Percentiles rank a stretch among this genome's conserved stretches.
Evolutionary conservation across 2,113 vertebrate species (phyloP).

Genomic region (Psettodes erumei): DNA sequence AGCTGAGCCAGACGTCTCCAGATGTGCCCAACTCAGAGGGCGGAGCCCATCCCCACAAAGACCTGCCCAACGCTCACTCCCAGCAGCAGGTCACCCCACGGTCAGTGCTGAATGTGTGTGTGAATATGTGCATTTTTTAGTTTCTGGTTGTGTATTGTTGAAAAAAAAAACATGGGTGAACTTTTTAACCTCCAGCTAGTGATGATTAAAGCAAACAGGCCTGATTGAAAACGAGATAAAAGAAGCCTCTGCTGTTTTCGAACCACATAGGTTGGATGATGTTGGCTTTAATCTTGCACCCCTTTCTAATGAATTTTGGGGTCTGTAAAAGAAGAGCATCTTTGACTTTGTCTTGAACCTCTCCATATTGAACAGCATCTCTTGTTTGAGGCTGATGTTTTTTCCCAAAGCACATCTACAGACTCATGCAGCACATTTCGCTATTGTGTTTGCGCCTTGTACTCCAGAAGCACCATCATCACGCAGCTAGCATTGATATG

Average conservation of each 20-base stretch:
- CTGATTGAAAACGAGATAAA: not conserved
- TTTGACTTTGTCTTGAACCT: not conserved
- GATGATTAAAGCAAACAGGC: conserved; percentile 1
- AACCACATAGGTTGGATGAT: not conserved
- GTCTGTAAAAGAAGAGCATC: not conserved
- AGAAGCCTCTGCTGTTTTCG: conserved; percentile 1
- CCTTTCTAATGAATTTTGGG: conserved; percentile 13
- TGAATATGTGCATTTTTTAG: not conserved
- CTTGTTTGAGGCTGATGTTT: not conserved
- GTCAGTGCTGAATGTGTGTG: conserved; percentile 62
- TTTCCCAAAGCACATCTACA: not conserved
- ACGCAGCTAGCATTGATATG: not conserved
- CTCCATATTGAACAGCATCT: not conserved
- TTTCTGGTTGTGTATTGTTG: not conserved
- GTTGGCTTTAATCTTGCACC: conserved; percentile 7
- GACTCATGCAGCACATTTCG: not conserved
- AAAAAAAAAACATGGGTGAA: conserved; percentile 12
- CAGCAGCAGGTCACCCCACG: conserved; percentile 89
- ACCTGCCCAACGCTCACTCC: conserved; percentile 88
- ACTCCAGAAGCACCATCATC: not conserved
- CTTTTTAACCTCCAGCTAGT: not conserved
- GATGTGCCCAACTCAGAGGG: conserved; percentile 85
- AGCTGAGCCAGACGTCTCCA: conserved; percentile 91
- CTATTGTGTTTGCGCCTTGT: not conserved
- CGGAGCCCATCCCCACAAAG: conserved; percentile 77